Conservation (phyloP, 2,797 vertebrate genomes). For the Fundulus diaphanus region DNA sequence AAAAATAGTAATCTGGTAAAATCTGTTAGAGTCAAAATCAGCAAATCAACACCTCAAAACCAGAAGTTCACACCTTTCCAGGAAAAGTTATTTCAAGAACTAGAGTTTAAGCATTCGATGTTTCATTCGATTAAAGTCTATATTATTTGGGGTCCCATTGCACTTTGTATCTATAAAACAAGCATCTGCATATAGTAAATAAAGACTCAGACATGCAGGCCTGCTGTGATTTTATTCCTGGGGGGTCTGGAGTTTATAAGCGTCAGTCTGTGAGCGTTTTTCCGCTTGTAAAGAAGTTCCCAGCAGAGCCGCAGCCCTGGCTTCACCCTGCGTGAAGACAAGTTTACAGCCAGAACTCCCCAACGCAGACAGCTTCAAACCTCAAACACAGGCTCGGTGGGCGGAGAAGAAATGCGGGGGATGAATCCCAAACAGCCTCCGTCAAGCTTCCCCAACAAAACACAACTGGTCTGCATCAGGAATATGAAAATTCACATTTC, state of each 20-base stretch:
- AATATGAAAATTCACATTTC: neutral
- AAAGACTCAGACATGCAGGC: neutral
- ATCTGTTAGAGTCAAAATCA: too few species aligned
- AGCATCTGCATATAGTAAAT: neutral
- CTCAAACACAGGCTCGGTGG: slow-evolving; percentile 2
- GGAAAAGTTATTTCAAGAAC: neutral
- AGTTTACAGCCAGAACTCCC: slow-evolving; percentile 58
- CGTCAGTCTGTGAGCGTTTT: slow-evolving; percentile 37
- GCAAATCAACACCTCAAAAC: neutral
- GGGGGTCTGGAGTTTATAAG: slow-evolving; percentile 71
- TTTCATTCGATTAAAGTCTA: neutral
- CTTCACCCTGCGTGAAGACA: slow-evolving; percentile 55
- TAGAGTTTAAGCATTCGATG: neutral
- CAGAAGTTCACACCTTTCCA: neutral
- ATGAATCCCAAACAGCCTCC: neutral
- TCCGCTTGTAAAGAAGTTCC: slow-evolving; percentile 54
- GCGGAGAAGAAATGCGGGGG: neutral
- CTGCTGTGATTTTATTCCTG: slow-evolving; percentile 65
- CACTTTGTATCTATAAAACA: neutral
- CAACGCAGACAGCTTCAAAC: slow-evolving; percentile 23
- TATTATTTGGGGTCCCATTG: neutral
- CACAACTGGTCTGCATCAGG: too few species aligned
- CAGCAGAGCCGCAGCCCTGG: slow-evolving; percentile 34
- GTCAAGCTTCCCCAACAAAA: too few species aligned
- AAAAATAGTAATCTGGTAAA: neutral